These are phyloP conservation scores for Petaurus breviceps DNA, from an alignment of 2,113 vertebrate genomes.

Conservation along the genomic window DNA sequence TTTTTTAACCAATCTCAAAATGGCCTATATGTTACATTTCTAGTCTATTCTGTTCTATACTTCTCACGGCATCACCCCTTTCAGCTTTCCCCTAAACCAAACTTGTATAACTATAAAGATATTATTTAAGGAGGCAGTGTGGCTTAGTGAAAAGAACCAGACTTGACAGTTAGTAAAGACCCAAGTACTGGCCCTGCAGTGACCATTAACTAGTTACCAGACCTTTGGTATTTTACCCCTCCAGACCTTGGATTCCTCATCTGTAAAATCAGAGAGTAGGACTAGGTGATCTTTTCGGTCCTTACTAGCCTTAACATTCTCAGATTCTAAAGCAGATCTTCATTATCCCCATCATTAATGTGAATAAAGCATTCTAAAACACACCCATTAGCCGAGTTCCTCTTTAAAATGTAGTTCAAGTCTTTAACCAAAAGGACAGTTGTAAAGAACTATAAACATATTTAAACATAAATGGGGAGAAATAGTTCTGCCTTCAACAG, in stretches of 20 bases:
- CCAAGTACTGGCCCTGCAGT: neutral
- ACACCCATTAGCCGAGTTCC: slow-evolving; percentile 51
- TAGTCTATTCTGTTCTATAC: neutral
- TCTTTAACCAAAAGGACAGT: slow-evolving; percentile 50
- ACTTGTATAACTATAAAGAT: neutral
- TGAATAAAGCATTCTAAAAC: slow-evolving; percentile 63
- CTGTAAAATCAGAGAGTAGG: neutral
- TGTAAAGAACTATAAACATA: slow-evolving; percentile 65
- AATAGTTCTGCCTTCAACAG: slow-evolving; percentile 64
- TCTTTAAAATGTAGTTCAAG: slow-evolving; percentile 59
- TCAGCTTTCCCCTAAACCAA: fast-evolving
- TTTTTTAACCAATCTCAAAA: slow-evolving; percentile 29
- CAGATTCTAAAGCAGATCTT: slow-evolving; percentile 1
- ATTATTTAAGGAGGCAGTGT: neutral
- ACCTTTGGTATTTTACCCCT: slow-evolving; percentile 12
- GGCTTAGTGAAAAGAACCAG: neutral
- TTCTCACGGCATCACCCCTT: too few species aligned
- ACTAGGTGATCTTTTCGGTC: neutral
- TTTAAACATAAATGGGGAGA: slow-evolving; percentile 63
- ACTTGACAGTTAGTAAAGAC: neutral
- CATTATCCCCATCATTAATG: neutral
- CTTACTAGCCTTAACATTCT: neutral
- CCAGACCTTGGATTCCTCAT: neutral
- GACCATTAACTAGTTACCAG: neutral
- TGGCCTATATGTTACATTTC: slow-evolving; percentile 24